Conservation (phyloP, 2,888 invertebrate genomes). For the Epinotia brunnichana region DNA sequence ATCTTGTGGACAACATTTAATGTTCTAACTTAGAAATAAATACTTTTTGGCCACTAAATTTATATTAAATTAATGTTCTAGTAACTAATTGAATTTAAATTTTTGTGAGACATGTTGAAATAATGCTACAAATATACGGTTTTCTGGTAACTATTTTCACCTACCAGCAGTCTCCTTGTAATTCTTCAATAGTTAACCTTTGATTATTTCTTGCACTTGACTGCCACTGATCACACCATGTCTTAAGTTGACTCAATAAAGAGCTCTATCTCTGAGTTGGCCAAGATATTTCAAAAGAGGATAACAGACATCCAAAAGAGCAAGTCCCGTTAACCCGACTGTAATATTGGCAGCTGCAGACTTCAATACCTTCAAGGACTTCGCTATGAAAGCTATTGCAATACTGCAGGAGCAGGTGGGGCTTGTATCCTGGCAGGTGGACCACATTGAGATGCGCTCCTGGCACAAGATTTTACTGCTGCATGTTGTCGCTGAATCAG, state of each 20-base stretch:
- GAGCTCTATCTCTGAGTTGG: no score
- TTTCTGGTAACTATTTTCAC: neutral
- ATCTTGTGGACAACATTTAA: no score
- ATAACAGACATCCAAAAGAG: neutral
- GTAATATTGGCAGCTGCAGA: neutral
- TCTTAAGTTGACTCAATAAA: no score
- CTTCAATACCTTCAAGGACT: neutral
- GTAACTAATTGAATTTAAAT: no score
- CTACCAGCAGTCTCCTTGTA: neutral
- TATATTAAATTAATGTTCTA: neutral
- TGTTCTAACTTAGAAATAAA: no score
- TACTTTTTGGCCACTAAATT: neutral
- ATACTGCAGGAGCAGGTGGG: neutral
- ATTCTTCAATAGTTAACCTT: neutral
- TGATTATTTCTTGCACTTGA: neutral
- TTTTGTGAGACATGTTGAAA: no score
- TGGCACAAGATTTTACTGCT: neutral
- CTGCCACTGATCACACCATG: no score
- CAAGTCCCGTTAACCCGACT: neutral
- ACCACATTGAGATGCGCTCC: neutral
- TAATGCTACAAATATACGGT: no score
- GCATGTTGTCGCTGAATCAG: neutral
- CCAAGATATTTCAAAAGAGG: no score
- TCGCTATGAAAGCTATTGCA: neutral
- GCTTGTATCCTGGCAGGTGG: neutral